Percentiles rank a stretch among this genome's conserved stretches.
phyloP scores from a whole-genome alignment of 2,888 invertebrate genomes.

The Rhagonycha fulva region DNA sequence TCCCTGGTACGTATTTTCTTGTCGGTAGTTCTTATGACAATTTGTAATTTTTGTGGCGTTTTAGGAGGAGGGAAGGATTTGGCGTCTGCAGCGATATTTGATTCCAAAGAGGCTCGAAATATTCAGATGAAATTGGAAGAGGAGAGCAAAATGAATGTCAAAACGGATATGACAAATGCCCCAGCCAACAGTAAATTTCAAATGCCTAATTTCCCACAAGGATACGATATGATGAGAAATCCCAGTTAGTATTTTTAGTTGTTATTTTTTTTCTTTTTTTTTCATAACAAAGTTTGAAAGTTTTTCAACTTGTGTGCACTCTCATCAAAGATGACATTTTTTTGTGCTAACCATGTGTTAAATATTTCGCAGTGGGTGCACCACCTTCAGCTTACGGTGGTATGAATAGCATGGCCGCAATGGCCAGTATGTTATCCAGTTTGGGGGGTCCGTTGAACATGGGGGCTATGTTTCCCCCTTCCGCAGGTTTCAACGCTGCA shows the following conservation, averaged over 20 bases:
- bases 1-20: slow-evolving; percentile 68
- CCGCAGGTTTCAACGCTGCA: slow-evolving; percentile 69
- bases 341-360: slow-evolving; percentile 2
- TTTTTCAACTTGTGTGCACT: not conserved
- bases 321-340: not conserved
- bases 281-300: not conserved
- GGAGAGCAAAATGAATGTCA: slow-evolving; percentile 38
- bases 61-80: slow-evolving; percentile 85
- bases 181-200: slow-evolving; percentile 50
- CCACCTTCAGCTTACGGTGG: slow-evolving; percentile 45
- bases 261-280: not conserved
- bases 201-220: slow-evolving; percentile 58
- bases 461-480: slow-evolving; percentile 48
- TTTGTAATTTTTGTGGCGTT: not conserved
- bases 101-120: slow-evolving; percentile 43
- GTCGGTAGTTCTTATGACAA: not conserved
- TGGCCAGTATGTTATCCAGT: slow-evolving; percentile 57
- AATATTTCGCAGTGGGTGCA: slow-evolving; percentile 35
- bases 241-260: slow-evolving; percentile 47
- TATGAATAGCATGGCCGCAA: slow-evolving; percentile 56
- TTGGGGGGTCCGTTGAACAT: slow-evolving; percentile 53
- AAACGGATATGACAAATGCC: slow-evolving; percentile 41
- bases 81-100: slow-evolving; percentile 74
- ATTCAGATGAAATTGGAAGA: slow-evolving; percentile 57
- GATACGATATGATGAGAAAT: slow-evolving; percentile 62